These are phyloP conservation scores for Cisticola juncidis DNA, from an alignment of 2,113 vertebrate species.

Conservation along the genomic window DNA sequence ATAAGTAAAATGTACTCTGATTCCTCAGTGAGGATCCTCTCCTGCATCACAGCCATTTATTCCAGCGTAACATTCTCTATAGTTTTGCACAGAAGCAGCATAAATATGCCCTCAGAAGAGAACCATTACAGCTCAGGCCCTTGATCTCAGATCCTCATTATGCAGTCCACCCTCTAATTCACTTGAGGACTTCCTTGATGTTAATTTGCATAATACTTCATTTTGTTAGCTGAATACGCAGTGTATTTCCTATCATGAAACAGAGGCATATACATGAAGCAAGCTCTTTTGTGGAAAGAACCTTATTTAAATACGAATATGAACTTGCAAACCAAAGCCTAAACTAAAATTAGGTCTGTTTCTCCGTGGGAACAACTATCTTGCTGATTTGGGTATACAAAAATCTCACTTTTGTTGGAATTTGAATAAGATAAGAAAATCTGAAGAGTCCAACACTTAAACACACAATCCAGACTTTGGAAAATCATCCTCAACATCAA, in stretches of 20 bases:
- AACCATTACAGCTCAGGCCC: slow-evolving; percentile 35
- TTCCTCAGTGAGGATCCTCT: background rate
- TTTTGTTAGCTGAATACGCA: slow-evolving; percentile 51
- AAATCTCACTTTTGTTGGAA: background rate
- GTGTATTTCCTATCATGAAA: background rate
- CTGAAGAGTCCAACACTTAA: background rate
- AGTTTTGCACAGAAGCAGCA: slow-evolving; percentile 49
- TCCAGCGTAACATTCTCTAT: background rate
- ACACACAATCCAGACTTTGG: background rate
- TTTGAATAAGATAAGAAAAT: background rate
- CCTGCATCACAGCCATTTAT: background rate
- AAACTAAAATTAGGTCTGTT: background rate
- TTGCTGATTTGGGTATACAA: background rate
- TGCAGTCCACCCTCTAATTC: slow-evolving; percentile 56
- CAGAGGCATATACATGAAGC: slow-evolving; percentile 1
- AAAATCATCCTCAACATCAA: background rate
- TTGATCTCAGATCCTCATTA: slow-evolving; percentile 73
- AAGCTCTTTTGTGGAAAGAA: slow-evolving; percentile 4
- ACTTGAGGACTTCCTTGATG: slow-evolving; percentile 61
- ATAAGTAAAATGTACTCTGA: background rate
- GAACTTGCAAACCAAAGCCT: background rate
- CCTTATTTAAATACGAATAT: slow-evolving; percentile 6
- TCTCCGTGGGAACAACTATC: background rate
- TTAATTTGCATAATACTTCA: slow-evolving; percentile 66
- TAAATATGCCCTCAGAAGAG: slow-evolving; percentile 65